phyloP scores from a whole-genome alignment of 2,888 invertebrate species.

The Uloborus plumipes region DNA sequence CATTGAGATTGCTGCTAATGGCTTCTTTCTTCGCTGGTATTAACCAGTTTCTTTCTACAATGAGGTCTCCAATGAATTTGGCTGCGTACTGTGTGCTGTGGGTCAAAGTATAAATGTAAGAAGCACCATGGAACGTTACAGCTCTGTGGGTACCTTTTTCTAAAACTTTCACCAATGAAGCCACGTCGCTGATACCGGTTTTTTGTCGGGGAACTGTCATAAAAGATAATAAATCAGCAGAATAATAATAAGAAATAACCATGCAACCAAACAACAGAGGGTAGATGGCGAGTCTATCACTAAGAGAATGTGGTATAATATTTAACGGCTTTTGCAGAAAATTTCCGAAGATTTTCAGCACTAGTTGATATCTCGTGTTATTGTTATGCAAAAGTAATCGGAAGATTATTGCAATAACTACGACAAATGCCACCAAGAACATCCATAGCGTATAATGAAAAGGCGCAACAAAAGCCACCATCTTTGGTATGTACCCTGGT shows the following conservation, averaged over 20 bases:
- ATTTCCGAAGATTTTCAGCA: slow-evolving; percentile 6
- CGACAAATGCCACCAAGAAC: neutral
- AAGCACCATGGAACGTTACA: too few relatives aligned
- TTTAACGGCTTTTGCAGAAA: slow-evolving; percentile 15
- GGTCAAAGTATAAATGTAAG: too few relatives aligned
- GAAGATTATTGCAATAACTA: neutral
- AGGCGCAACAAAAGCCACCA: slow-evolving; percentile 5
- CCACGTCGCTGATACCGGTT: too few relatives aligned
- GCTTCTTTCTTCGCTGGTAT: too few relatives aligned
- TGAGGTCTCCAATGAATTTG: too few relatives aligned
- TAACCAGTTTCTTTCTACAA: too few relatives aligned
- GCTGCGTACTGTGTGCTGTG: too few relatives aligned
- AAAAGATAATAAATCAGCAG: slow-evolving; percentile 18
- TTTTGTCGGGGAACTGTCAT: neutral
- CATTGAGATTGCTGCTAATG: too few relatives aligned
- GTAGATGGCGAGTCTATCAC: neutral
- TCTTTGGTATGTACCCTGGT: slow-evolving; percentile 13
- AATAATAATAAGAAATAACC: slow-evolving; percentile 19
- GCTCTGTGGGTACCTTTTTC: too few relatives aligned
- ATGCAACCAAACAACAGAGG: slow-evolving; percentile 6
- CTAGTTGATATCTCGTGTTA: neutral
- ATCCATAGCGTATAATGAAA: slow-evolving; percentile 21
- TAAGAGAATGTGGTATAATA: neutral
- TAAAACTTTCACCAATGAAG: too few relatives aligned
- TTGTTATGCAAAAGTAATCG: neutral